Evolutionary conservation across 2,113 vertebrate species (phyloP), one percentile per base, ranked within the genome.

Genomic region (Spheniscus mendiculus): DNA sequence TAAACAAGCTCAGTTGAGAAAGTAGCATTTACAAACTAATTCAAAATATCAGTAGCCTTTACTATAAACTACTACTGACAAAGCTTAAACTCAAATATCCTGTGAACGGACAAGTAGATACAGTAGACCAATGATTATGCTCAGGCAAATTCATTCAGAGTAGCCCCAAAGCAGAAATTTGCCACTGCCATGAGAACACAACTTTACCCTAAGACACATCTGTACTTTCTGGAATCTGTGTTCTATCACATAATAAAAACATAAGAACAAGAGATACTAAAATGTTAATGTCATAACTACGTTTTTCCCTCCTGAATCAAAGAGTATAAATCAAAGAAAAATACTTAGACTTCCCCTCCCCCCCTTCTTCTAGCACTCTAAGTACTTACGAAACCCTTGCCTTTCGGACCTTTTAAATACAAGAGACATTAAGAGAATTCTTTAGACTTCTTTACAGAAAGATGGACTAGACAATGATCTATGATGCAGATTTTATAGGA

Each of bases 151-250:
- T 17, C 71, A 90, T 45, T 70, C 63, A 58, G 62, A 77, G 38
- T 20, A 77, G 38, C 6, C 58, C 2, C 40, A 83, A 79, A 87
- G 55, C 40, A 83, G 58, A 88, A 77, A 83, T 53, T 69, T 44
- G n/a, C 32, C 53, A 67, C 14, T 36, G 23, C 38, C 26, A 40
- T 0, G 0, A 89, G 10, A 42, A 11, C 32, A 55, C 42, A 81
- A 14, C 12, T 74, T 36, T 58, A n/a, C 12, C 2, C 0, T 30
- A 55, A 80, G 16, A 52, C 7, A 42, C 1, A 9, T 10, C 15
- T 50, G 4, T 34, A 63, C 47, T 55, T 53, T 38, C 45, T 79
- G 44, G 11, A 66, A 83, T 56, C 59, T 81, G 36, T 61, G 42
- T 50, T 77, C 21, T 53, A 38, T 30, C 14, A 86, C 25, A 38